Base-by-base conservation (phyloP, 2,888 invertebrate species). In the Tinea pellionella region DNA sequence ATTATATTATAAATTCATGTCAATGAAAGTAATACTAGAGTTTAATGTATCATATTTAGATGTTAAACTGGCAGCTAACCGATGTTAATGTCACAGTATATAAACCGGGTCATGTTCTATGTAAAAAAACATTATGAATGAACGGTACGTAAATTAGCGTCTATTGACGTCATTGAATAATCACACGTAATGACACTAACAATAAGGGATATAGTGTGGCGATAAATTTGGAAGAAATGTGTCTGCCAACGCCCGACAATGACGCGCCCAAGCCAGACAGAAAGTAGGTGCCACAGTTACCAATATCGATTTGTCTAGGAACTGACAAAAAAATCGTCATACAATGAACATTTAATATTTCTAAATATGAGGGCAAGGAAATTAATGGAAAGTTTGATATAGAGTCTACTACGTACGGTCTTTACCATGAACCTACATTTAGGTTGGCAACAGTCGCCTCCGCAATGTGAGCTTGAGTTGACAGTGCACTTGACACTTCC, bases 261-360 rank as follows among this genome's bases (percentile, higher is more conserved):
- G 63, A 63, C 69, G 61, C 66, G 63, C 65, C 64, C 63, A 61
- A 65, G 42, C 66, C 63, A 69, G 70, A 67, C 67, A 64, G 64
- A 64, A 63, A 62, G 63, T 66, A 65, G 64, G 62, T 62, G 55
- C 61, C 16, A n/a, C 47, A 16, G 13, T 47, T 47, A 47, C 62
- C 15, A 47, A 16, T 47, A 47, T 47, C 47, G 47, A 47, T 47
- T 15, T 15, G 47, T 47, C 47, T 16, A n/a, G 13, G 47, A 47
- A 47, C 47, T 16, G 47, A 47, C 47, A 47, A 41, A 41, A n/a
- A 47, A 2, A 37, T n/a, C 37, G 2, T 6, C 37, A 37, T 37
- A 37, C 37, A 37, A 37, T 37, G 37, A 37, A 37, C 37, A 37
- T 37, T 37, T 37, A 37, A 37, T 37, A 37, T 24, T 24, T 24